Evolutionary conservation across 2,797 vertebrate species (phyloP), one percentile per base, ranked within the genome.

Genomic region (Glyptemys insculpta): DNA sequence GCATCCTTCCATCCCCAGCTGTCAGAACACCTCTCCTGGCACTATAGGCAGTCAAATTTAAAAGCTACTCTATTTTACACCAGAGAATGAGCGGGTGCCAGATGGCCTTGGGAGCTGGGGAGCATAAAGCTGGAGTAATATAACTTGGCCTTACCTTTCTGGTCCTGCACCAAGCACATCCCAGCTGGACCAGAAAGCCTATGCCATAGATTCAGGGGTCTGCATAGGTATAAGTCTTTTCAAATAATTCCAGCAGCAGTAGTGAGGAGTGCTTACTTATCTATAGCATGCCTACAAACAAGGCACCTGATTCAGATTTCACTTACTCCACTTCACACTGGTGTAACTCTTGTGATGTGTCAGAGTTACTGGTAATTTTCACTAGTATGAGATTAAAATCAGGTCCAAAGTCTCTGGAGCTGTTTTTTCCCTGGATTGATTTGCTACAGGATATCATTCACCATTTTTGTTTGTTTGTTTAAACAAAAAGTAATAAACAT

Each of bases 401-500:
- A 4, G 6, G 31, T 7, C 59, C 59, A 62, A 78, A 82, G 31
- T 54, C 56, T 92, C 65, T 37, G 79, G 44, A 86, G 81, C 7
- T 81, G 4, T 4, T 2, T 49, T 47, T 78, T 78, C 29, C 15
- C 41, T 78, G 41, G 37, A 74, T 44, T 74, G 41, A 74, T 41
- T 31, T 29, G 7, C 12, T 78, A 78, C 4, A 79, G 31, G n/a
- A 86, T 54, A 1, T 8, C 10, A 4, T 85, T 37, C 0, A 2
- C 90, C 9, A 72, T 72, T 41, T 72, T 72, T 72, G 37, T 41
- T 72, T 65, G 34, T 91, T 84, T 82, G 14, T 52, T 81, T 49
- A 89, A 93, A 86, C 83, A 8, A 53, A 79, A 89, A 87, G 54
- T 19, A 47, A 90, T 85, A 12, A 29, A 49, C 2, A 12, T 49